Percentiles rank a stretch among this genome's conserved stretches.
phyloP scores from a whole-genome alignment of 2,797 vertebrate species.

The Tokudaia muenninki region DNA sequence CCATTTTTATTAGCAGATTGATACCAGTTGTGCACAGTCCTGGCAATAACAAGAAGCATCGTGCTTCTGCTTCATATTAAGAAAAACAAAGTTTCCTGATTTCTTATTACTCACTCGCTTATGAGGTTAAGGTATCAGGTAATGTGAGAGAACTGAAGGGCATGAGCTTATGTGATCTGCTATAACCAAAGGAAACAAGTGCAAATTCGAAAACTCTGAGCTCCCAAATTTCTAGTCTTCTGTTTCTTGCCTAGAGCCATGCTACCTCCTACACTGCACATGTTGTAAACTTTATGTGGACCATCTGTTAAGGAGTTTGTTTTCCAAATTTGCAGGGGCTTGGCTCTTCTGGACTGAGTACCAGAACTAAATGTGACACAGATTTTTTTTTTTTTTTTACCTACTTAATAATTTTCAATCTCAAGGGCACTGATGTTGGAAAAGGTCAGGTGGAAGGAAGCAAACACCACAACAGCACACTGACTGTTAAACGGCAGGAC shows the following conservation, averaged over 20 bases:
- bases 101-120: constrained; percentile 38
- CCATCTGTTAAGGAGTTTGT: constrained; percentile 84
- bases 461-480: background rate
- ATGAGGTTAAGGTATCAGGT: constrained; percentile 56
- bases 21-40: constrained; percentile 33
- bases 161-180: constrained; percentile 55
- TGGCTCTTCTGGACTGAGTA: constrained; percentile 80
- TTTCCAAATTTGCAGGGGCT: constrained; percentile 82
- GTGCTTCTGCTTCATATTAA: constrained; percentile 25
- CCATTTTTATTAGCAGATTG: constrained; percentile 28
- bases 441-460: background rate
- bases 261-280: constrained; percentile 82
- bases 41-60: background rate
- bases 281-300: constrained; percentile 84
- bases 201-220: constrained; percentile 74
- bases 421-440: background rate
- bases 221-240: constrained; percentile 78
- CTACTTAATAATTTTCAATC: constrained; percentile 62
- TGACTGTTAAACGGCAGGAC: background rate
- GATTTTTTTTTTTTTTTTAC: constrained; percentile 73
- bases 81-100: background rate
- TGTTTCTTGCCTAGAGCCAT: constrained; percentile 76
- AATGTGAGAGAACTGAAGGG: constrained; percentile 44
- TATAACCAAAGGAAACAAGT: constrained; percentile 48
- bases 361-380: constrained; percentile 79